Evolutionary conservation across 2,113 vertebrate genomes (phyloP).

Genomic region (Antechinus stuartii): DNA sequence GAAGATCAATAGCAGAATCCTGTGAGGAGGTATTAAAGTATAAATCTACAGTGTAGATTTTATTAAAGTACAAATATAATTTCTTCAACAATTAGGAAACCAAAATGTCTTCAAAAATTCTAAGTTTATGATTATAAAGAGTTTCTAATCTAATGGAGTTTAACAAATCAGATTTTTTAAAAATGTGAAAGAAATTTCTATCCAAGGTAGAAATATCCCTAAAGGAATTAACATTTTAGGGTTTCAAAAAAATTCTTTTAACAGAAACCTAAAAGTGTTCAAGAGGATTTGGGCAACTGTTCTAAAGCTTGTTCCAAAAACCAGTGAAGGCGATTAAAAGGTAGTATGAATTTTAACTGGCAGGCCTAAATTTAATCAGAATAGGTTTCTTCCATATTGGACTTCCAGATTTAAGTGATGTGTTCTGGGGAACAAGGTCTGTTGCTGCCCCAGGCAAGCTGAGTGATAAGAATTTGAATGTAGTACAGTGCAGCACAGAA

Average conservation of each 20-base stretch:
- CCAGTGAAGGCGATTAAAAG: conserved; percentile 61
- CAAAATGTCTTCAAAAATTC: not conserved
- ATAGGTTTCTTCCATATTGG: conserved; percentile 57
- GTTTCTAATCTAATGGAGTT: not conserved
- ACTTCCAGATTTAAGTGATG: conserved; percentile 56
- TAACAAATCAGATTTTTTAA: conserved; percentile 25
- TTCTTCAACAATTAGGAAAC: conserved; percentile 29
- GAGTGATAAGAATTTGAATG: conserved; percentile 55
- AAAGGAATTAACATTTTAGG: not conserved
- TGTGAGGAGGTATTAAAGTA: not conserved
- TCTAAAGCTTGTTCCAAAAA: conserved; percentile 50
- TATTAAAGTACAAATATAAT: not conserved
- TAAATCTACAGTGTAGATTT: not conserved
- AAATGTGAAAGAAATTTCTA: not conserved
- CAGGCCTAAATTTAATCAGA: conserved; percentile 73
- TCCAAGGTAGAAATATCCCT: not conserved
- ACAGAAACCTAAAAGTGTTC: conserved; percentile 32
- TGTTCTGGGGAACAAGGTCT: conserved; percentile 79
- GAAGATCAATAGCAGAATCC: conserved; percentile 44
- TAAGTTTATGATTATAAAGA: not conserved
- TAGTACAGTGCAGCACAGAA: conserved; percentile 53
- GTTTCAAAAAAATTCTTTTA: conserved; percentile 8
- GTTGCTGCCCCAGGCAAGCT: conserved; percentile 70
- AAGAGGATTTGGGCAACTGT: conserved; percentile 48
- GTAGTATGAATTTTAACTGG: conserved; percentile 73